These are phyloP conservation scores for Pollachius pollachius DNA, from an alignment of 2,113 vertebrate species.

Conservation along the genomic window DNA sequence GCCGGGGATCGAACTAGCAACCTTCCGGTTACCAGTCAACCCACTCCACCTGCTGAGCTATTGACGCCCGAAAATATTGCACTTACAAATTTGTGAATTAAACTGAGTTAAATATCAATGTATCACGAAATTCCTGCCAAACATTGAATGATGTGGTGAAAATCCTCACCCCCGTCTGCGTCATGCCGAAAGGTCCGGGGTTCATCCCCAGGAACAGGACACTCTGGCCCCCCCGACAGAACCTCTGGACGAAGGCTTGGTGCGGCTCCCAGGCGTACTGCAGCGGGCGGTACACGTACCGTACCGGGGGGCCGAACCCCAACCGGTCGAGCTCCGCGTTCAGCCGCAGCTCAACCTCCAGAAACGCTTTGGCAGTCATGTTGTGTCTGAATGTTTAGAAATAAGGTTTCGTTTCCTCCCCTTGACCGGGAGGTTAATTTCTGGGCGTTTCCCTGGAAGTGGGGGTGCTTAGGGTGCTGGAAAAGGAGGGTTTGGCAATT, in stretches of 20 bases:
- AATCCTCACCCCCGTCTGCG: constrained; percentile 83
- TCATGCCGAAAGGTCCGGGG: constrained; percentile 90
- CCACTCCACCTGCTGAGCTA: no score
- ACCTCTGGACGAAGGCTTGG: constrained; percentile 77
- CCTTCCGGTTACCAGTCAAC: no score
- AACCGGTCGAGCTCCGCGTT: constrained; percentile 69
- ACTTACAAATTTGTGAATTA: no score
- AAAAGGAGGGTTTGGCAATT: no score
- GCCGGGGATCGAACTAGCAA: no score
- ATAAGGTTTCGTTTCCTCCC: neutral
- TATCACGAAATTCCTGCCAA: no score
- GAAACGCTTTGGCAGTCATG: constrained; percentile 63
- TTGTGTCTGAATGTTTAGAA: neutral
- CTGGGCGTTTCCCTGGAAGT: no score
- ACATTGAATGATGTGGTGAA: no score
- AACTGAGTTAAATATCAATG: no score
- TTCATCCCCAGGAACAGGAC: constrained; percentile 91
- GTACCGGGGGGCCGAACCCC: constrained; percentile 67
- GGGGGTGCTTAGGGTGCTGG: no score
- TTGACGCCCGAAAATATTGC: no score
- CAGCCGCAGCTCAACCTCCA: constrained; percentile 79
- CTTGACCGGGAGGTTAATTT: no score
- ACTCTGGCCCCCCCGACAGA: constrained; percentile 77
- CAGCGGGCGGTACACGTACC: constrained; percentile 78
- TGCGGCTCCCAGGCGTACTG: constrained; percentile 83